Base-by-base conservation (phyloP, 2,113 vertebrate species). In the Odocoileus virginianus region DNA sequence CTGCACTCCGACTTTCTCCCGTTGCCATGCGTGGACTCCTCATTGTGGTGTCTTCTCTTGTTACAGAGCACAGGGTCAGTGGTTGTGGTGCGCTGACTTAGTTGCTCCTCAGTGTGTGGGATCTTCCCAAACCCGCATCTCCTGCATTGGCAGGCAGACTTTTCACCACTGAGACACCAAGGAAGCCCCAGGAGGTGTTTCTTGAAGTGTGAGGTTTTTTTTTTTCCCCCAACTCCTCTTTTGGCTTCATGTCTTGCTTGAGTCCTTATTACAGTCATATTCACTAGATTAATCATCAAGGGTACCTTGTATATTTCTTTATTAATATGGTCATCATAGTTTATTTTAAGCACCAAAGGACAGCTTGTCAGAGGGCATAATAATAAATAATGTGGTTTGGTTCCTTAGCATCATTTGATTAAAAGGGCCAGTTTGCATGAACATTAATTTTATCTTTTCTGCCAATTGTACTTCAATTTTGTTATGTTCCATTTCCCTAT, bases 321-420 rank as follows among this genome's bases (percentile, higher is more conserved):
- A 28, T 91, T 89, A 89, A 60, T 93, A 25, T 19, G 27, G 58
- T 50, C 79, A 67, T 93, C 54, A 36, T 54, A 87, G 27, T 91
- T 93, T 89, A 84, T 97, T 84, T 96, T 96, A 97, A 95, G 95
- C 97, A 97, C 93, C 71, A 90, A 78, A 95, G 25, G 74, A 95
- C 93, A 79, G 21, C 17, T 93, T 30, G 17, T 95, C n/a, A 89
- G 74, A 78, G 8, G 6, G 15, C n/a, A 21, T 76, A 78, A 89
- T 87, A 96, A 89, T 61, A 36, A 36, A 36, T 36, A 36, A 36
- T 76, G 28, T 79, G 23, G 9, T 78, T 95, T 50, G 54, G 33
- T 88, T 93, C 10, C 28, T 16, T 94, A 83, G 9, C 6, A 60
- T 88, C 54, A 85, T 96, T 98, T 97, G 36, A 57, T 85, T 28